Percentiles rank a stretch among this genome's conserved stretches.
These are phyloP conservation scores for Hylaeus volcanicus DNA, from an alignment of 1,140 invertebrate species.

Conservation along the genomic window DNA sequence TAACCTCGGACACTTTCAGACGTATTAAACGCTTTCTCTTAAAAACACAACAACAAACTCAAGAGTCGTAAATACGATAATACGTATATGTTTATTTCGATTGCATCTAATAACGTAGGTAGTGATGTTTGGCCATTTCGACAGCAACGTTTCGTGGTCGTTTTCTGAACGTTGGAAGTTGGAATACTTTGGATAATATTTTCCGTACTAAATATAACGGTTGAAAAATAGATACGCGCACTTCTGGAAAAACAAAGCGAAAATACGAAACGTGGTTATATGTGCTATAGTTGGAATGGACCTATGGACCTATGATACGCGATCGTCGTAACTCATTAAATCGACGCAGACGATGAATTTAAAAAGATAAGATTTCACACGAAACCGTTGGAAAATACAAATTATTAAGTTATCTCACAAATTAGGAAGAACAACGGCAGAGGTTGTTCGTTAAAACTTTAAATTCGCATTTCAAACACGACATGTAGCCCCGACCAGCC, in stretches of 20 bases:
- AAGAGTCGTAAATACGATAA: not conserved
- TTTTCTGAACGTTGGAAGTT: not conserved
- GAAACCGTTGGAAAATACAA: not conserved
- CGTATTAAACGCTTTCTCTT: not conserved
- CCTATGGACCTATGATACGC: not conserved
- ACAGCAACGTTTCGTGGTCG: not conserved
- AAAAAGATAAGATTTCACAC: too few relatives aligned
- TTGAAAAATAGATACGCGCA: not conserved
- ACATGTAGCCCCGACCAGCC: not conserved
- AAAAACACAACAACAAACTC: not conserved
- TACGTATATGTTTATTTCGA: not conserved
- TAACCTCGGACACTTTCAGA: not conserved
- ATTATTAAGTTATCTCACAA: not conserved
- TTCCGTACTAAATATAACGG: not conserved
- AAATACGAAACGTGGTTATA: not conserved
- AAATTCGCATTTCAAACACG: not conserved
- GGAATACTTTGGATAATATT: not conserved
- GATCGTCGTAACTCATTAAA: not conserved
- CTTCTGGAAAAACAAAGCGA: not conserved
- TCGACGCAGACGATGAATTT: not conserved
- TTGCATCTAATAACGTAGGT: not conserved
- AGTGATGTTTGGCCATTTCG: not conserved
- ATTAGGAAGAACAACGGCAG: not conserved
- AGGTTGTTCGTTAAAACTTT: not conserved
- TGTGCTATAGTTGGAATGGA: not conserved